A percentile compares a stretch with the other conserved stretches of the same genome.
Conservation (phyloP, 2,797 vertebrate genomes). For the Chloroceryle amazona region DNA sequence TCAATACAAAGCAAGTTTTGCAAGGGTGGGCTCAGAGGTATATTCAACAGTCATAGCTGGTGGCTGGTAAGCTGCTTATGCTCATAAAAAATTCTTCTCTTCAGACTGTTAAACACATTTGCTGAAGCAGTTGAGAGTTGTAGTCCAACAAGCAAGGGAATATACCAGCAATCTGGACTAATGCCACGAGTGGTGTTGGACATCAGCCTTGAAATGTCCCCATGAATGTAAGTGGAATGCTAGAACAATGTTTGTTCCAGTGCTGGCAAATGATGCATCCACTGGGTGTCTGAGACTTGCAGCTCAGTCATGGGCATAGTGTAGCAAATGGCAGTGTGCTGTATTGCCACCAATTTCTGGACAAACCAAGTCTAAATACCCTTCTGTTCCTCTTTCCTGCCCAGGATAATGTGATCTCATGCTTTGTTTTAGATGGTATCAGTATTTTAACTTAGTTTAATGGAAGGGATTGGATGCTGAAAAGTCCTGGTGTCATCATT, state of each 20-base stretch:
- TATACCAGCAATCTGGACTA: neutral
- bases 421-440: neutral
- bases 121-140: neutral
- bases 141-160: neutral
- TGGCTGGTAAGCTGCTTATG: neutral
- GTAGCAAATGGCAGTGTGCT: neutral
- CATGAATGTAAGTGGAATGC: neutral
- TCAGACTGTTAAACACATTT: neutral
- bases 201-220: neutral
- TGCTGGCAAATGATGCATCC: neutral
- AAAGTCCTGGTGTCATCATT: neutral
- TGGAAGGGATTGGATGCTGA: neutral
- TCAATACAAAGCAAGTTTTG: neutral
- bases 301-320: neutral
- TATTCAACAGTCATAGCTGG: neutral
- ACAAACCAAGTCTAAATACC: neutral
- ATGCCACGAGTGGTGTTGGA: neutral
- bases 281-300: neutral
- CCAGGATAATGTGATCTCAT: neutral
- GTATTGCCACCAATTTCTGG: neutral
- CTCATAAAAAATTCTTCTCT: neutral
- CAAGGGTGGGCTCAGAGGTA: neutral
- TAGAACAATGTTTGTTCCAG: neutral
- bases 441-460: neutral
- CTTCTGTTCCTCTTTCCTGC: neutral